Percentiles rank a stretch among this genome's conserved stretches.
Conservation (phyloP, 2,797 vertebrate genomes). For the Perodicticus potto region DNA sequence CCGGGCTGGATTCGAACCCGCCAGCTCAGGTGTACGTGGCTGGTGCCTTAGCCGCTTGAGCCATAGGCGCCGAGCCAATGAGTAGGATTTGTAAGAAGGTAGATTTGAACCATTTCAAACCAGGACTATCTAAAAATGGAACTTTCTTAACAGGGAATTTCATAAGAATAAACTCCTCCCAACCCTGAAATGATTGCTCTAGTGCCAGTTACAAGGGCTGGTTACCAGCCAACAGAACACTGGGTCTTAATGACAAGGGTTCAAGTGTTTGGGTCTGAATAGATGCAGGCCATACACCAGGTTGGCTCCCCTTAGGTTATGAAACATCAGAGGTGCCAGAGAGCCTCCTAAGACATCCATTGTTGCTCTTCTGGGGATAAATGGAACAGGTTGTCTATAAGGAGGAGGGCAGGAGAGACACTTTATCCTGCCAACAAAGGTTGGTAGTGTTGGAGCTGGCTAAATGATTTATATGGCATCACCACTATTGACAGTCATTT, state of each 20-base stretch:
- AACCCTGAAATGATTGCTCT: neutral
- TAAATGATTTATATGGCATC: slow-evolving; percentile 12
- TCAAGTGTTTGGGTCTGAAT: neutral
- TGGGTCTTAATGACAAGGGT: neutral
- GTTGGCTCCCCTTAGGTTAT: neutral
- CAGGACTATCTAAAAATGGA: neutral
- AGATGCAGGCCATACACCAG: neutral
- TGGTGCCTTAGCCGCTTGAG: no score
- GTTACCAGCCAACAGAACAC: neutral
- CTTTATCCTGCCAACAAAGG: neutral
- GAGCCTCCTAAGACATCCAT: no score
- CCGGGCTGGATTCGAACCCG: no score
- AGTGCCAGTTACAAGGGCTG: neutral
- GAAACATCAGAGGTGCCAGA: neutral
- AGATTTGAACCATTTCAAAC: neutral
- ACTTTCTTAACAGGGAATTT: neutral
- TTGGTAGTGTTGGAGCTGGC: neutral
- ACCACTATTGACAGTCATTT: neutral
- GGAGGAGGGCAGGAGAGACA: neutral
- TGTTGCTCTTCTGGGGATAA: neutral
- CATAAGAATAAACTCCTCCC: neutral
- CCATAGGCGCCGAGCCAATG: no score
- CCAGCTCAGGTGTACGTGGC: no score
- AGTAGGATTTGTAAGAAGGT: neutral
- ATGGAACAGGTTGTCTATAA: neutral